Base-by-base conservation (phyloP, 2,888 invertebrate genomes). In the Furcula furcula region DNA sequence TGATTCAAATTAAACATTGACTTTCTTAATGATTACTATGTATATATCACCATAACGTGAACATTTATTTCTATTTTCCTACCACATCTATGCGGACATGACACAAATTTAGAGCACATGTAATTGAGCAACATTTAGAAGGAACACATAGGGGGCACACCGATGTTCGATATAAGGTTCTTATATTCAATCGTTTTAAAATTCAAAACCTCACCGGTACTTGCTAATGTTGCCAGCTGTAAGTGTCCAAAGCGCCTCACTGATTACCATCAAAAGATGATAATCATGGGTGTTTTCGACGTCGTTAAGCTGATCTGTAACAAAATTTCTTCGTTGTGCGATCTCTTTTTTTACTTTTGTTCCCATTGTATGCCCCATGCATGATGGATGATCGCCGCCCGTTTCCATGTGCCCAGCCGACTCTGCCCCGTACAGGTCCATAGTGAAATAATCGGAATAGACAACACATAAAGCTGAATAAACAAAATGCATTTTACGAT, bases 231-330 rank as follows among this genome's bases (percentile, higher is more conserved):
- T 70, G 86, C 76, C 85, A 83, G 85, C 79, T 66, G 82, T 74
- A 69, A 75, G 67, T 67, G 76, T 83, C 86, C 84, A 79, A 79
- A 82, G 79, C 84, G 82, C 83, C 84, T 77, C 81, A 80, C 71
- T 66, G 73, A 83, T 75, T 83, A 87, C 78, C 86, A 88, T 88
- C 88, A 88, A 87, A 88, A 87, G 84, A 88, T 88, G 83, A 88
- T 88, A 81, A 88, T 86, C 88, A 88, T 88, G 54, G 88, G 88
- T 78, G 88, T 88, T 88, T 88, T 88, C 84, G 88, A 88, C 76
- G 88, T 88, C 76, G 88, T 80, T 81, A 88, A 82, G 84, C 84
- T 88, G 87, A 88, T 86, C 88, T 88, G 88, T 72, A 88, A 88
- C 87, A 88, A 81, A 87, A 88, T 83, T 65, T 66, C 80, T 81